These are phyloP conservation scores for Zaprionus kolodkinae DNA, from an alignment of 1,140 invertebrate species.

Conservation along the genomic window DNA sequence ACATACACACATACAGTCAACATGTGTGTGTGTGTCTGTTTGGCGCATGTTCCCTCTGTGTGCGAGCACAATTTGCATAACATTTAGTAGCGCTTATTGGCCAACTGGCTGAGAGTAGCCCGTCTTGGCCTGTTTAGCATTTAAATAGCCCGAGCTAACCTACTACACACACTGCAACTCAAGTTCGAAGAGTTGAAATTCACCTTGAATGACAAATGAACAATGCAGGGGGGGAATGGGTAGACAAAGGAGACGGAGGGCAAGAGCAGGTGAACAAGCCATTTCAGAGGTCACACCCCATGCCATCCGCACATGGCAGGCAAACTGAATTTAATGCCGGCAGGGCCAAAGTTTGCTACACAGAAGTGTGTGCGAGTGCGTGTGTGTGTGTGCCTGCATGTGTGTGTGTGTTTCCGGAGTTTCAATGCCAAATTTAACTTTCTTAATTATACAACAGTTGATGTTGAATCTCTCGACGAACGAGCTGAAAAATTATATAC, in stretches of 20 bases:
- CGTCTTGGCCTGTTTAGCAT: slow-evolving; percentile 47
- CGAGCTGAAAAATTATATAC: background rate
- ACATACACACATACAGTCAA: background rate
- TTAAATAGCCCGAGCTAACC: slow-evolving; percentile 44
- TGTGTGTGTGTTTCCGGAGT: background rate
- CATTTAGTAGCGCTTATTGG: slow-evolving; percentile 53
- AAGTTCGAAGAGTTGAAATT: background rate
- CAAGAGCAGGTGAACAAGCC: slow-evolving; percentile 1
- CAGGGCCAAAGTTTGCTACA: slow-evolving; percentile 1
- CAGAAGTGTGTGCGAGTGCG: background rate
- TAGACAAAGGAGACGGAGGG: background rate
- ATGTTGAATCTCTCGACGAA: background rate
- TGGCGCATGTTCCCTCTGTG: background rate
- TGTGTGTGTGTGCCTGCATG: background rate
- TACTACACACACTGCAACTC: background rate
- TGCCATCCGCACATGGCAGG: slow-evolving; percentile 12
- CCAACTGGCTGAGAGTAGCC: slow-evolving; percentile 1
- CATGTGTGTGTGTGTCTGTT: background rate
- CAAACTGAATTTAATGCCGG: slow-evolving; percentile 5
- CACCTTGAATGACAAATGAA: slow-evolving; percentile 28
- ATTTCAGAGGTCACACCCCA: slow-evolving; percentile 18
- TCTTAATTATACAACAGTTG: slow-evolving; percentile 11
- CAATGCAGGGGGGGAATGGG: background rate
- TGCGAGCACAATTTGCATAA: slow-evolving; percentile 55
- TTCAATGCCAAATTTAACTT: slow-evolving; percentile 9